Evolutionary conservation across 2,888 invertebrate species (phyloP), one percentile per base, ranked within the genome.

Genomic region (Cephus sareptanus): DNA sequence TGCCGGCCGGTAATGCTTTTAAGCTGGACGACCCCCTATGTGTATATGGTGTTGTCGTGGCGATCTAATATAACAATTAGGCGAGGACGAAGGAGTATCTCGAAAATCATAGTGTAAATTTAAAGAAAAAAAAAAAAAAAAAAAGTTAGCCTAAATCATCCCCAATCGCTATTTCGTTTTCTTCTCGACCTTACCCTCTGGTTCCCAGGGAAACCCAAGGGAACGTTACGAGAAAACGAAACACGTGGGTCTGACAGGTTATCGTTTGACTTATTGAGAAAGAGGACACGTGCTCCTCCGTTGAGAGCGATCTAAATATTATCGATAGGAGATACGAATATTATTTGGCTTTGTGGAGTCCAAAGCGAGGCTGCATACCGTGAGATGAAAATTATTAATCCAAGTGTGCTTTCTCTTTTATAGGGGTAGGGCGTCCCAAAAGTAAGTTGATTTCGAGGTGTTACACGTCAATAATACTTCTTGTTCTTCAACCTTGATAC

Each of bases 381-480:
- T 23, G 2, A 56, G 56, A 56, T 71, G 12, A 71, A 33, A 34
- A 71, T 83, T 89, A 90, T 90, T 91, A 91, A 91, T 89, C 84
- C 85, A 87, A 82, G 84, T 90, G 85, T 90, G 86, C 89, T 90
- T 91, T 91, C 88, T 91, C 87, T 88, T 88, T 91, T 91, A 89
- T 91, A 91, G 91, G 91, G 91, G 91, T 91, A 91, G 91, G 89
- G 91, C 91, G 88, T 91, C 91, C 90, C 91, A 91, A 91, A 91
- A 91, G 91, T 91, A 91, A 91, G 91, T 91, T 90, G 88, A 89
- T 82, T 82, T 87, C 88, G 89, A 89, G 86, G 82, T 88, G 85
- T 84, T 85, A 87, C 86, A 87, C 89, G 90, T 90, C 87, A 90
- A 90, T 90, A 90, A 90, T 89, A 89, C 69, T 79, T 76, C 76